These are phyloP conservation scores for Chaetophractus vellerosus DNA, from an alignment of 2,797 vertebrate species.

Conservation along the genomic window DNA sequence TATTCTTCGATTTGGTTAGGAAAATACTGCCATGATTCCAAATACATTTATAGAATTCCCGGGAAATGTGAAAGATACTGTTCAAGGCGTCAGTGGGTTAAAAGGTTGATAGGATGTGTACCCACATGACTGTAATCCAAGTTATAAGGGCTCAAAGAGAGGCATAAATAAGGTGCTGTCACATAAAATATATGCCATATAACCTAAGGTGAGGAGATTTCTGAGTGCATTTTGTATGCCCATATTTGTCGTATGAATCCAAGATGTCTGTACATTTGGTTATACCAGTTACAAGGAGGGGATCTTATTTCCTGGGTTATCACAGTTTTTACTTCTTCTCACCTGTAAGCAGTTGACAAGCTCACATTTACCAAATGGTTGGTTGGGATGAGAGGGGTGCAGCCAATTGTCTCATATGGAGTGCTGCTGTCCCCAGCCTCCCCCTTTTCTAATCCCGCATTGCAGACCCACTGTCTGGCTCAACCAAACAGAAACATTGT, in stretches of 20 bases:
- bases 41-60: slow-evolving; percentile 51
- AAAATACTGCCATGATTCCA: background rate
- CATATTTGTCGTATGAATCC: fast-evolving
- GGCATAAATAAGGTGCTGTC: background rate
- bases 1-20: background rate
- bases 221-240: fast-evolving
- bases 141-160: background rate
- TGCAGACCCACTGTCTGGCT: fast-evolving
- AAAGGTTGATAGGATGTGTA: background rate
- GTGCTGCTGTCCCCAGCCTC: background rate
- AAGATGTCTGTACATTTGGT: fast-evolving
- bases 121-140: background rate
- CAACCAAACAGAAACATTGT: background rate
- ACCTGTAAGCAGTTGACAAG: fast-evolving
- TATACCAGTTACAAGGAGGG: background rate
- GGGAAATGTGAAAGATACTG: background rate
- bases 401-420: background rate
- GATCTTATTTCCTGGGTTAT: fast-evolving
- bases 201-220: fast-evolving
- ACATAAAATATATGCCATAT: fast-evolving
- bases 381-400: fast-evolving
- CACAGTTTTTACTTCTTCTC: background rate
- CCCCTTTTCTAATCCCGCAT: background rate
- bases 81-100: background rate
- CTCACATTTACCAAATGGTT: too few species aligned